These are phyloP conservation scores for Trachythela sp. DNA, from an alignment of 64 coral and sea anemone genomes.

Conservation along the genomic window DNA sequence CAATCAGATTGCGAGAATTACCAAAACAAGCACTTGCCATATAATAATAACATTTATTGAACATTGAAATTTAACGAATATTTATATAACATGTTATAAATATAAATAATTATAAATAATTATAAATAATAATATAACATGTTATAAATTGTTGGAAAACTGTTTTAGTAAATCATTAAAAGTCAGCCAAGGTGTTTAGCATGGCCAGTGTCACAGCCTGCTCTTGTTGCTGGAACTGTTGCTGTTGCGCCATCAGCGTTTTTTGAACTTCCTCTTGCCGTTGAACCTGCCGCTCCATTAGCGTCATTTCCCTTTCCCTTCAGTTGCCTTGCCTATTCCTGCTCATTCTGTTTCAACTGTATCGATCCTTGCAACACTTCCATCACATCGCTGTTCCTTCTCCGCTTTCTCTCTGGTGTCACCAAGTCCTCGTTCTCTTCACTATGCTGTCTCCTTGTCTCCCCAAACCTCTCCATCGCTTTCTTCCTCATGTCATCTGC, in stretches of 20 bases:
- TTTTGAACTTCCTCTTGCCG: not conserved
- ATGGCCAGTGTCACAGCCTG: conserved; percentile 41
- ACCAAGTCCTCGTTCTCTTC: not conserved
- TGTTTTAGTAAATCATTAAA: not conserved
- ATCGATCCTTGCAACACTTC: conserved; percentile 20
- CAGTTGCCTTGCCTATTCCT: not conserved
- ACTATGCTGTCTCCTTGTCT: conserved; percentile 6
- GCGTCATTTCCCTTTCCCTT: not conserved
- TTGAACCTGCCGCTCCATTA: not conserved
- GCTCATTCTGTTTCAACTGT: not conserved
- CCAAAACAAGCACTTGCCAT: too few relatives aligned
- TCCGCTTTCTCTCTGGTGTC: conserved; percentile 35
- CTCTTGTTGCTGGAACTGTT: conserved; percentile 38
- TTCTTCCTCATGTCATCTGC: conserved; percentile 48
- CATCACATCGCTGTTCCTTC: not conserved
- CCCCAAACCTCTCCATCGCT: conserved; percentile 40
- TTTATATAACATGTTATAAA: not conserved
- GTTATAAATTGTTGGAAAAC: too few relatives aligned
- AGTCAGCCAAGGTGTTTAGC: conserved; percentile 27
- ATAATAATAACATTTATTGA: too few relatives aligned
- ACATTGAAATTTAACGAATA: not conserved
- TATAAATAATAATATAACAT: too few relatives aligned
- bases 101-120: not conserved
- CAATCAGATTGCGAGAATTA: too few relatives aligned
- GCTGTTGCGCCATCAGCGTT: not conserved